A percentile compares a stretch with the other conserved stretches of the same genome.
Conservation (phyloP, 2,797 vertebrate genomes). For the Bovichtus diacanthus region DNA sequence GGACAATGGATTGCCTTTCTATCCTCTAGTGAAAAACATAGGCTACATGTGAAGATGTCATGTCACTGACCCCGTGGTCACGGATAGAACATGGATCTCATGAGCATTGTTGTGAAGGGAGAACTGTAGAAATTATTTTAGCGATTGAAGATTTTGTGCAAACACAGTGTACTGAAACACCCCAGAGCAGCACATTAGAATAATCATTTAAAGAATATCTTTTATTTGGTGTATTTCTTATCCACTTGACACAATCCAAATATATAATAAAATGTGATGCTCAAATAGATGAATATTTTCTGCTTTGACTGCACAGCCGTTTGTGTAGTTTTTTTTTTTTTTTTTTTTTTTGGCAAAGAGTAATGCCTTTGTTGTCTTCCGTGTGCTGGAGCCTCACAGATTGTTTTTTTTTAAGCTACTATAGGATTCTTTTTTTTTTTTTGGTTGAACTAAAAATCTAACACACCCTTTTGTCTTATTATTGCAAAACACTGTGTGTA, state of each 20-base stretch:
- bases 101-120: constrained; percentile 1
- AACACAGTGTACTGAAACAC: constrained; percentile 27
- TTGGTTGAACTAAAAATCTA: constrained; percentile 49
- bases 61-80: constrained; percentile 24
- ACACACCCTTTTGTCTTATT: constrained; percentile 59
- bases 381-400: constrained; percentile 64
- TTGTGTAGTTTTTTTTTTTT: constrained; percentile 71
- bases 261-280: constrained; percentile 63
- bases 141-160: constrained; percentile 22
- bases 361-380: constrained; percentile 72
- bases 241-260: constrained; percentile 62
- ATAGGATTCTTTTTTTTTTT: constrained; percentile 39
- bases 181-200: constrained; percentile 49
- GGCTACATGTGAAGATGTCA: not conserved
- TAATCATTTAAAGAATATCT: constrained; percentile 46
- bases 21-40: constrained; percentile 38
- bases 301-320: constrained; percentile 68
- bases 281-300: constrained; percentile 73
- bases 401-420: constrained; percentile 54
- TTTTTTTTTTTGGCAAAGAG: constrained; percentile 75
- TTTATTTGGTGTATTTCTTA: constrained; percentile 51
- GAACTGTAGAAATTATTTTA: constrained; percentile 23
- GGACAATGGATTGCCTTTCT: constrained; percentile 28
- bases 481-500: constrained; percentile 36
- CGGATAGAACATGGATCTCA: constrained; percentile 8